phyloP scores from a whole-genome alignment of 2,113 vertebrate species.

The Plectropomus leopardus region DNA sequence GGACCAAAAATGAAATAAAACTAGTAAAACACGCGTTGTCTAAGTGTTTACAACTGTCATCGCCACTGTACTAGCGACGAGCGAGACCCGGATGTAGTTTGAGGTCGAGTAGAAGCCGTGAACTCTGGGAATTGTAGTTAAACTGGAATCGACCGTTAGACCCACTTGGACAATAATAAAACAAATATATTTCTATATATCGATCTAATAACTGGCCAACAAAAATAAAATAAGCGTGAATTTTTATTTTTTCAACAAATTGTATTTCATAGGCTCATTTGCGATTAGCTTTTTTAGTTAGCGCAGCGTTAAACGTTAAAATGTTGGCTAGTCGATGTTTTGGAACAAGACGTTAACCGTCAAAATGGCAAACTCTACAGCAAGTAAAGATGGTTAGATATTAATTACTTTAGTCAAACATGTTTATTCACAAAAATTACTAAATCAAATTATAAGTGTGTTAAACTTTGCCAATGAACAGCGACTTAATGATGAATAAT shows the following conservation, averaged over 20 bases:
- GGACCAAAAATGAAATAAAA: accelerated
- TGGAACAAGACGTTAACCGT: too few species aligned
- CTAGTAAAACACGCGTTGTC: background rate
- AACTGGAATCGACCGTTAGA: accelerated
- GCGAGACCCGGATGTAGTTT: slow-evolving; percentile 39
- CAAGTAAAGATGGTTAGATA: slow-evolving; percentile 29
- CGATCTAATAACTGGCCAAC: too few species aligned
- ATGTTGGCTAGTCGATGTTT: too few species aligned
- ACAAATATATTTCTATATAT: background rate
- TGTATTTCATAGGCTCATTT: too few species aligned
- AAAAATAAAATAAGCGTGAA: background rate
- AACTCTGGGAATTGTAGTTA: slow-evolving; percentile 67
- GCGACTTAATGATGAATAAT: background rate
- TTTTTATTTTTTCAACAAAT: background rate
- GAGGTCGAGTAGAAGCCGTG: background rate
- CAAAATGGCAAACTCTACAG: slow-evolving; percentile 37
- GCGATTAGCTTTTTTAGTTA: too few species aligned
- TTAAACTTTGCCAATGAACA: background rate
- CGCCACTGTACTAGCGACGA: background rate
- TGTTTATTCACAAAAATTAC: background rate
- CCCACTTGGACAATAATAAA: background rate
- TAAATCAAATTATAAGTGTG: background rate
- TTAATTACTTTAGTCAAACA: background rate
- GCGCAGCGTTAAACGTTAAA: too few species aligned
- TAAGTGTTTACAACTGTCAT: background rate